Base-by-base conservation (phyloP, 2,888 invertebrate species). In the Mantis religiosa region DNA sequence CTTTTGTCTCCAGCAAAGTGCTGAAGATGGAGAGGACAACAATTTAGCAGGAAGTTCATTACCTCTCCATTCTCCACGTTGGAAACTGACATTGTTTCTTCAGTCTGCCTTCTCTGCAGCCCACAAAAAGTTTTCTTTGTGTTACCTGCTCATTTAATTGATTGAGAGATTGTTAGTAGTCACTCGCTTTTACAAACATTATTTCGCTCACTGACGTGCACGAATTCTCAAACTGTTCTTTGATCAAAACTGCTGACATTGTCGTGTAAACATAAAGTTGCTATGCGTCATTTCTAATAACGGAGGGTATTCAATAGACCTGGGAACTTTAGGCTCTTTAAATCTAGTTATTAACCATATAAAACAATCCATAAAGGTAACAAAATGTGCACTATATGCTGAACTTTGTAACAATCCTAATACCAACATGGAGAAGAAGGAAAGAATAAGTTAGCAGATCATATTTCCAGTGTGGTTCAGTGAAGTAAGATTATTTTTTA, bases 1-100 rank as follows among this genome's bases (percentile, higher is more conserved):
- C 87, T 87, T 87, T 87, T 87, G 87, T 87, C 82, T 82, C 87
- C n/a, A 27, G n/a, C 54, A 71, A 71, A 71, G 54, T 71, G 54
- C 20, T 85, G 28, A 85, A 85, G 71, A 82, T n/a, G 87, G 20
- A 82, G 82, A 41, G 28, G 82, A 30, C 82, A 87, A 71, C 82
- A 82, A 71, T 87, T 87, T 87, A 87, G 82, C 25, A 82, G 12
- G 15, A 34, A 82, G 87, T 82, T 30, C 82, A 87, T 87, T 87
- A 87, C 82, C 12, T 54, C 28, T 81, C n/a, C 47, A 20, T 81
- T 81, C 86, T 30, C 12, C 25, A 20, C 20, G 54, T 6, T 71
- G 20, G 54, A 71, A 71, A 71, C 54, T 71, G 54, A 71, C 54
- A 71, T 71, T 71, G 54, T 71, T 71, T 71, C 54, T 71, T 71